These are phyloP conservation scores for Drosophila albomicans DNA, from an alignment of 1,140 invertebrate species.

Conservation along the genomic window DNA sequence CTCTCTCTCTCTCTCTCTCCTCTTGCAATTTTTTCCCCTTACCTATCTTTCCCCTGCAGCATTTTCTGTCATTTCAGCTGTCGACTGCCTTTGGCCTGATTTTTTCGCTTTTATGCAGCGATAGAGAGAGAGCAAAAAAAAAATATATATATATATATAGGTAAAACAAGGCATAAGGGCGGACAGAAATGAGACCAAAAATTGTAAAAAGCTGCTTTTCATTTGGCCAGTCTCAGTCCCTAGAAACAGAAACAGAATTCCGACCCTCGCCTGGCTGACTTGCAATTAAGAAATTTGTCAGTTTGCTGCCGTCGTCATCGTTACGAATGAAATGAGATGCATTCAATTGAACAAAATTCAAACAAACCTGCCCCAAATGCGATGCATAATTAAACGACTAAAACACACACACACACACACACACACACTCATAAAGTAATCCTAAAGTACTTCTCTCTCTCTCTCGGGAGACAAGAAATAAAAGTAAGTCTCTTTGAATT, in stretches of 20 bases:
- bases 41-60: slow-evolving; percentile 8
- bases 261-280: slow-evolving; percentile 41
- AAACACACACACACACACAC: slow-evolving; percentile 4
- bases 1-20: background rate
- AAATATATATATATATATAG: slow-evolving; percentile 13
- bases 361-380: slow-evolving; percentile 45
- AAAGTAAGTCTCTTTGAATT: slow-evolving; percentile 14
- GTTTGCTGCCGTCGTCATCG: slow-evolving; percentile 39
- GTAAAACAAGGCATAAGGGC: too few relatives aligned
- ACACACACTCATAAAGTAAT: background rate
- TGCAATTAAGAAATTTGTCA: slow-evolving; percentile 82
- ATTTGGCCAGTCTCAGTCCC: slow-evolving; percentile 3
- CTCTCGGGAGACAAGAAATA: background rate
- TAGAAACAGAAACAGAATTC: background rate
- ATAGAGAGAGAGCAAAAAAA: background rate
- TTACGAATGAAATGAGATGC: slow-evolving; percentile 73
- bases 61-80: slow-evolving; percentile 53
- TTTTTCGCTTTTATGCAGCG: slow-evolving; percentile 38
- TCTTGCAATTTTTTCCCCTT: background rate
- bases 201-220: slow-evolving; percentile 53
- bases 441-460: slow-evolving; percentile 5
- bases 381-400: slow-evolving; percentile 59
- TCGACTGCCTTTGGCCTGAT: slow-evolving; percentile 48
- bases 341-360: slow-evolving; percentile 72
- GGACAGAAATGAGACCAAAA: slow-evolving; percentile 6